phyloP scores from a whole-genome alignment of 2,113 vertebrate species.

The Petaurus breviceps region DNA sequence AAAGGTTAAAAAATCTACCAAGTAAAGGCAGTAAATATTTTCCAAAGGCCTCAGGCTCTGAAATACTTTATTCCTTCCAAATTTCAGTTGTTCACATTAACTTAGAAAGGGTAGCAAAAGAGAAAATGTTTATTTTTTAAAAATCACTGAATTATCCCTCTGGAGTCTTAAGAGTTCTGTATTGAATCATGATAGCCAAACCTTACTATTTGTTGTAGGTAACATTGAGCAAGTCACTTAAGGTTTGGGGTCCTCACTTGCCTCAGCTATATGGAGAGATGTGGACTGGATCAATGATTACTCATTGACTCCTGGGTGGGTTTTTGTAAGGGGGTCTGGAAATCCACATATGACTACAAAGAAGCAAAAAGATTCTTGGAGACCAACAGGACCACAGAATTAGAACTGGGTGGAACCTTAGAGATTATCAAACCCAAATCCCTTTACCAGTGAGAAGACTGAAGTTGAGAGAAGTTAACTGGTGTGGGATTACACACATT shows the following conservation, averaged over 20 bases:
- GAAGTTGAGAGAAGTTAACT: not conserved
- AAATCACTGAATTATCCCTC: too few relatives aligned
- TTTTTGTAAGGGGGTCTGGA: not conserved
- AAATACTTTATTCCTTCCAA: not conserved
- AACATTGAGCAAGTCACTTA: not conserved
- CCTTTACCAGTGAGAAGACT: not conserved
- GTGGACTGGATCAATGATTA: not conserved
- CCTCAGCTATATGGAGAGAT: not conserved
- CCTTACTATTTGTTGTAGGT: not conserved
- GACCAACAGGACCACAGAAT: not conserved
- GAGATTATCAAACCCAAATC: not conserved
- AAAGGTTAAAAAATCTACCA: constrained; percentile 38
- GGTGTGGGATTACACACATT: not conserved
- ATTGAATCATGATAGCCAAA: not conserved
- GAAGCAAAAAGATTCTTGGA: not conserved
- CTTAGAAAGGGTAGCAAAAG: not conserved
- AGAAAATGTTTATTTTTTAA: not conserved
- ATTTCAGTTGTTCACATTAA: not conserved
- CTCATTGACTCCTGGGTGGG: not conserved
- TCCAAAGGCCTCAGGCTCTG: constrained; percentile 53
- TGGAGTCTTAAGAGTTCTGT: not conserved
- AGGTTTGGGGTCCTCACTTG: not conserved
- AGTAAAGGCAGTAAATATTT: constrained; percentile 43
- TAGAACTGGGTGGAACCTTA: not conserved
- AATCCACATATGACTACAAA: not conserved